phyloP scores from a whole-genome alignment of 2,797 vertebrate genomes.

The Sardinella longiceps region DNA sequence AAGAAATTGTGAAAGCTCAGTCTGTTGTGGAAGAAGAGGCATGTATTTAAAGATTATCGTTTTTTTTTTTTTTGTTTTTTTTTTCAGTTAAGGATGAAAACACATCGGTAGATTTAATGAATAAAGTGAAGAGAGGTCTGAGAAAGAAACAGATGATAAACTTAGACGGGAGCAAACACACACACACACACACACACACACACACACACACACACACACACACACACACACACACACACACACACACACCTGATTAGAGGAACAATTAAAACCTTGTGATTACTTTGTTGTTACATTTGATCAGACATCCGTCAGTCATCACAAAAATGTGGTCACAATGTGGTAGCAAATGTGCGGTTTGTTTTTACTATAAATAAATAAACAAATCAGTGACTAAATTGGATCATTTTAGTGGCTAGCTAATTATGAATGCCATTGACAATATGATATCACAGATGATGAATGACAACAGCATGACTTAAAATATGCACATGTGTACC shows the following conservation, averaged over 20 bases:
- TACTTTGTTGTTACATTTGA: neutral
- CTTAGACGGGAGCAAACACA: neutral
- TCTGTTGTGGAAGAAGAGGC: neutral
- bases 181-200: neutral
- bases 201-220: conserved; percentile 3
- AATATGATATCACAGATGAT: neutral
- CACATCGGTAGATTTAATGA: neutral
- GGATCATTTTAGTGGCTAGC: neutral
- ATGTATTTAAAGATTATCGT: neutral
- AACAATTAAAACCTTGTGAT: neutral
- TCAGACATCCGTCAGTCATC: neutral
- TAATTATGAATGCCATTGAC: conserved; percentile 5
- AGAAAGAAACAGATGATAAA: neutral
- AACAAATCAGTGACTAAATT: neutral
- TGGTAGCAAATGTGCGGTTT: neutral
- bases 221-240: neutral
- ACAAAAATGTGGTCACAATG: neutral
- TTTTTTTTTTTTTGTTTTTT: too few species aligned
- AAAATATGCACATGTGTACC: neutral
- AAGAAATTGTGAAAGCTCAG: too few species aligned
- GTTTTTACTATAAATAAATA: neutral
- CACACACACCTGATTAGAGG: neutral
- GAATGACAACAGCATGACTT: neutral
- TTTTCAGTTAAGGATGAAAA: neutral
- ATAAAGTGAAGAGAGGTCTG: neutral